phyloP scores from a whole-genome alignment of 2,888 invertebrate genomes.

The Nasonia oneida region DNA sequence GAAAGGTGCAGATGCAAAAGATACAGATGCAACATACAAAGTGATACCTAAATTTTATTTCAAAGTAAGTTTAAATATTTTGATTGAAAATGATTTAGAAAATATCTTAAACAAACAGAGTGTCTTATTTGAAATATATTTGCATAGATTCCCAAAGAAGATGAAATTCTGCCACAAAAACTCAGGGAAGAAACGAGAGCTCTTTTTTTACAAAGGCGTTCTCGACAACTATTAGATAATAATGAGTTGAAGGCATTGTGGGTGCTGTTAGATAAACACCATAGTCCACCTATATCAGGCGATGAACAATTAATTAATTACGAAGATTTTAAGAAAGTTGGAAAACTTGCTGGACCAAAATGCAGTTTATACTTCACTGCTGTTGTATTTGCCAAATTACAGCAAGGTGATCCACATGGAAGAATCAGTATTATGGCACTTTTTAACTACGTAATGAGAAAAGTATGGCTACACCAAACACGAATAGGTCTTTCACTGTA shows the following conservation, averaged over 20 bases:
- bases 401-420: conserved; percentile 92
- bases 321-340: conserved; percentile 90
- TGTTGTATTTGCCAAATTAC: conserved; percentile 92
- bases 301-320: conserved; percentile 94
- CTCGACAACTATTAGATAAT: conserved; percentile 91
- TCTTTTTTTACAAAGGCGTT: conserved; percentile 91
- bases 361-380: conserved; percentile 91
- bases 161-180: conserved; percentile 89
- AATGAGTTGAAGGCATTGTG: conserved; percentile 92
- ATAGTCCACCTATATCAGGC: conserved; percentile 85
- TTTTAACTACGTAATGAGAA: conserved; percentile 97
- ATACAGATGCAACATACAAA: conserved; percentile 80
- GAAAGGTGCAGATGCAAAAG: conserved; percentile 80
- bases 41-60: conserved; percentile 89
- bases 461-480: conserved; percentile 97
- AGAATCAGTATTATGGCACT: conserved; percentile 93
- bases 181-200: conserved; percentile 94
- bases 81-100: neutral
- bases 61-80: conserved; percentile 76
- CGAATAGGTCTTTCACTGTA: conserved; percentile 95
- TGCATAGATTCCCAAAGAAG: conserved; percentile 84
- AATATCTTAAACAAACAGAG: conserved; percentile 59
- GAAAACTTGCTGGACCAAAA: conserved; percentile 87
- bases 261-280: conserved; percentile 90
- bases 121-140: neutral